Evolutionary conservation across 2,797 vertebrate species (phyloP), one percentile per base, ranked within the genome.

Genomic region (Myripristis murdjan): DNA sequence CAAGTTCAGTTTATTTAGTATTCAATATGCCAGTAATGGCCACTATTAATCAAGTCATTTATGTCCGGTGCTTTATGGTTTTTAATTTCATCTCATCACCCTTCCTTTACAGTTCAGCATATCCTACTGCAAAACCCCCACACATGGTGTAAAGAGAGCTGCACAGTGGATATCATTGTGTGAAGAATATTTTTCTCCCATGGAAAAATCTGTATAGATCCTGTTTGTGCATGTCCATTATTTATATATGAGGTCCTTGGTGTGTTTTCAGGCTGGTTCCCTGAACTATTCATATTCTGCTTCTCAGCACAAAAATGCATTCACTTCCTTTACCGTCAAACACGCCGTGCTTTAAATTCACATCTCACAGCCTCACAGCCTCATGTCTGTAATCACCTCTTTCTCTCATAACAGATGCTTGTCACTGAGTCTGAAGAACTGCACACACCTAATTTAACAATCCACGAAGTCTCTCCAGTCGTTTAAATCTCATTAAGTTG

Each of bases 401-500:
- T 4, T 1, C 31, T 39, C 31, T 61, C 18, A 23, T 14, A 66
- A 54, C 68, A 82, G 57, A 68, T 1, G 49, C 66, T 57, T 57
- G 61, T 53, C 33, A 44, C 37, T 43, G 33, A 57, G 33, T 59
- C 23, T 68, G 31, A 4, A 77, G 26, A 3, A 8, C 41, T 47
- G 59, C 52, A 56, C 46, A 56, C 53, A 24, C 47, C n/a, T 47
- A 46, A 12, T 68, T 55, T 61, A 76, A 76, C 37, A 61, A 33
- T 52, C 48, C 9, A 2, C 9, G 1, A 47, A 31, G 39, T 43
- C 56, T 58, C 23, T 37, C 8, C 18, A 35, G 57, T 64, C 57
- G 71, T 82, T 78, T 70, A 64, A 74, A 77, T 56, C 54, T 65
- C 44, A 70, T 63, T 51, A 64, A 15, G 3, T 0, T 53, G 33